phyloP scores from a whole-genome alignment of 2,797 vertebrate species.

The Falco cherrug region DNA sequence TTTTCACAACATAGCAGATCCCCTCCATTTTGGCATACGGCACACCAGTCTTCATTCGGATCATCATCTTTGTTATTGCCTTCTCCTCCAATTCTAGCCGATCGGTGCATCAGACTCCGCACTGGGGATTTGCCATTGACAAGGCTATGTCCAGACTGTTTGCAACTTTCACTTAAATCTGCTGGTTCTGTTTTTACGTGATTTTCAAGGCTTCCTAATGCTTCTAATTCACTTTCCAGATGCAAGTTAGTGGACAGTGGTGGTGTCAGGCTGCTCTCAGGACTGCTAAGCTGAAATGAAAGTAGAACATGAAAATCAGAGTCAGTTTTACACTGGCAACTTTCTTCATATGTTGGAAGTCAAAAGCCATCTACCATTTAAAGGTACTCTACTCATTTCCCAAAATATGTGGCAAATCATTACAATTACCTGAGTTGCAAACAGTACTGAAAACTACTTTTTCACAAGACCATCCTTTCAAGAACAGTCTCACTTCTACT shows the following conservation, averaged over 20 bases:
- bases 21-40: conserved; percentile 96
- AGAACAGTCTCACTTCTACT: background rate
- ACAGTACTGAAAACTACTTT: background rate
- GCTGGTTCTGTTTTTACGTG: conserved; percentile 88
- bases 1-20: conserved; percentile 96
- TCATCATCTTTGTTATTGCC: conserved; percentile 89
- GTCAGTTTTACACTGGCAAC: background rate
- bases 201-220: conserved; percentile 84
- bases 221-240: conserved; percentile 82
- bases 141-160: conserved; percentile 76
- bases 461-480: background rate
- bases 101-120: conserved; percentile 77
- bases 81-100: conserved; percentile 72
- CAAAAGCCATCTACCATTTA: background rate
- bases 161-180: conserved; percentile 81
- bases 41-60: conserved; percentile 99
- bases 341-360: background rate
- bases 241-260: conserved; percentile 84
- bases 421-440: background rate
- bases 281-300: conserved; percentile 90
- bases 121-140: conserved; percentile 87
- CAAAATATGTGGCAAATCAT: background rate
- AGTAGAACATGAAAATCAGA: background rate
- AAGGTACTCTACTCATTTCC: background rate
- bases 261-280: conserved; percentile 89